Percentiles rank a stretch among this genome's conserved stretches.
Conservation (phyloP, 2,113 vertebrate genomes). For the Anoplopoma fimbria region DNA sequence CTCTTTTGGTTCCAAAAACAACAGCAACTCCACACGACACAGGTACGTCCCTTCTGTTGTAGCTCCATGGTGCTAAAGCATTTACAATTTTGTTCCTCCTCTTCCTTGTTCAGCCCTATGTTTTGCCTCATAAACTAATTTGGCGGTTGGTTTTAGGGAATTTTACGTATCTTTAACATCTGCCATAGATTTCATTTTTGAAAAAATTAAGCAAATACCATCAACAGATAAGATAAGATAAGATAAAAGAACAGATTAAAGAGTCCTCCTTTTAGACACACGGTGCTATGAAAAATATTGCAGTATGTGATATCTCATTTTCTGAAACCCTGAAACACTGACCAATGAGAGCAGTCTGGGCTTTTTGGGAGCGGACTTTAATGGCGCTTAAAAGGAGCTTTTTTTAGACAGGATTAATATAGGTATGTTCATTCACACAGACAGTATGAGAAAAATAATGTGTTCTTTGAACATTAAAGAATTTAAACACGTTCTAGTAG, state of each 20-base stretch:
- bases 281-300: neutral
- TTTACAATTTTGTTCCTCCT: neutral
- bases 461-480: too few relatives aligned
- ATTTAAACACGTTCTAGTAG: too few relatives aligned
- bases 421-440: too few relatives aligned
- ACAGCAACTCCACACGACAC: slow-evolving; percentile 83
- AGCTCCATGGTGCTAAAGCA: neutral
- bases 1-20: slow-evolving; percentile 90
- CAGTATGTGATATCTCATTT: neutral
- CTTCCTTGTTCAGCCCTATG: neutral
- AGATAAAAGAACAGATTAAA: too few relatives aligned
- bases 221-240: too few relatives aligned
- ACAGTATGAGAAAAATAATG: too few relatives aligned
- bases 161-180: neutral
- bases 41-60: slow-evolving; percentile 80
- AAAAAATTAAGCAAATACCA: neutral
- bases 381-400: too few relatives aligned
- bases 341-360: too few relatives aligned
- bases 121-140: neutral
- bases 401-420: too few relatives aligned
- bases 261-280: neutral
- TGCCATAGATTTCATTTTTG: neutral
- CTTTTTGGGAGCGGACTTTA: too few relatives aligned
- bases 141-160: neutral
- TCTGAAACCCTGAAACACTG: neutral